A percentile compares a stretch with the other conserved stretches of the same genome.
Evolutionary conservation across 2,113 vertebrate species (phyloP).

Genomic region (Callionymus lyra): DNA sequence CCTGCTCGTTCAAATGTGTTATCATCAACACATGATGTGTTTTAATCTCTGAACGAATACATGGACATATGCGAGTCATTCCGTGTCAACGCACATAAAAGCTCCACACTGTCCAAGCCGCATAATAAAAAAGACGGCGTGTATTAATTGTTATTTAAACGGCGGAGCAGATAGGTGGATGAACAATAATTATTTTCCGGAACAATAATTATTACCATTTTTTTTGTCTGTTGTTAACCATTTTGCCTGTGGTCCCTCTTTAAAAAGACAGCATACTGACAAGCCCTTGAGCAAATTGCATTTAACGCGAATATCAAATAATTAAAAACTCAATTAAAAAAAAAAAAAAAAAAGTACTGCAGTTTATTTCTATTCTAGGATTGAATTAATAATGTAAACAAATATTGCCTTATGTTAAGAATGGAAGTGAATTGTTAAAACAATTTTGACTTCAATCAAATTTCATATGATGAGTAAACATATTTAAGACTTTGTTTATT

Average conservation of each 20-base stretch:
- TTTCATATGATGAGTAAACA: no score
- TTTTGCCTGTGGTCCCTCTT: conserved; percentile 53
- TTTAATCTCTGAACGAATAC: conserved; percentile 11
- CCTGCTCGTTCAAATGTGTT: not conserved
- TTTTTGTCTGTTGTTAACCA: conserved; percentile 58
- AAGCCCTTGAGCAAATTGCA: conserved; percentile 47
- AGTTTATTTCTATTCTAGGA: not conserved
- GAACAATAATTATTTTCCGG: conserved; percentile 64
- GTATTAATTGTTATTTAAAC: conserved; percentile 57
- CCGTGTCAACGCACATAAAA: conserved; percentile 1
- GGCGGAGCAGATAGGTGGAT: conserved; percentile 44
- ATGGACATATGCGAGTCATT: conserved; percentile 2
- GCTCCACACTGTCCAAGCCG: conserved; percentile 1
- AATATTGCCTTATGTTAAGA: no score
- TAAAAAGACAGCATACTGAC: conserved; percentile 31
- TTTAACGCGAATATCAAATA: conserved; percentile 59
- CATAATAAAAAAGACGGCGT: conserved; percentile 21
- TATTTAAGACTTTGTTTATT: no score
- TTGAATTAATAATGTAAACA: no score
- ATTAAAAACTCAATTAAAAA: conserved; percentile 59
- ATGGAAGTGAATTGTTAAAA: no score
- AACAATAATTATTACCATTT: conserved; percentile 66
- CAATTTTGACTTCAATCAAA: no score
- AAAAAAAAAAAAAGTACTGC: conserved; percentile 35
- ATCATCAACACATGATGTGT: conserved; percentile 10